These are phyloP conservation scores for Acleris emargana DNA, from an alignment of 2,888 invertebrate genomes.

Conservation along the genomic window DNA sequence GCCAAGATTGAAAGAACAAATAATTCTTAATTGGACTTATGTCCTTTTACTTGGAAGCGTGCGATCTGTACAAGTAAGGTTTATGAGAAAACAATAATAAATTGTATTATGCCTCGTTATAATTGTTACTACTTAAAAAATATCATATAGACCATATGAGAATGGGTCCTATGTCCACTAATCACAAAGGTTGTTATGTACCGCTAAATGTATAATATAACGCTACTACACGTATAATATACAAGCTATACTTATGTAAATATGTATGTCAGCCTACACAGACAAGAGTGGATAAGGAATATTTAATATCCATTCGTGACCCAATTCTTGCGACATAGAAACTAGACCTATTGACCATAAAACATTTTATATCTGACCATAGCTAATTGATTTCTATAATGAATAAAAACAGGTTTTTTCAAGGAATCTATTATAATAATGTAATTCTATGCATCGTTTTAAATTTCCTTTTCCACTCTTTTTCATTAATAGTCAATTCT, in stretches of 20 bases:
- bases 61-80: constrained; percentile 17
- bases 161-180: constrained; percentile 62
- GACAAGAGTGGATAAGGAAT: background rate
- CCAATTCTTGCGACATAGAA: no score
- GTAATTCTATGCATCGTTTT: no score
- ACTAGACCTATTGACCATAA: no score
- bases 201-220: constrained; percentile 62
- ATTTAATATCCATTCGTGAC: background rate
- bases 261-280: constrained; percentile 64
- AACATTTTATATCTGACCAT: no score
- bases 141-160: constrained; percentile 40
- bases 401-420: no score
- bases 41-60: background rate
- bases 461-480: no score
- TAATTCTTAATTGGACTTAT: background rate
- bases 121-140: constrained; percentile 67
- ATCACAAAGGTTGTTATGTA: constrained; percentile 69
- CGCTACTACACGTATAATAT: constrained; percentile 73
- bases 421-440: no score
- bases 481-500: no score
- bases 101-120: constrained; percentile 65
- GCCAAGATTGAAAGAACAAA: no score
- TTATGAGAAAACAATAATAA: constrained; percentile 11
- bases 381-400: no score
- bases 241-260: constrained; percentile 75